phyloP scores from a whole-genome alignment of 2,888 invertebrate genomes.

The Andrena trimmerana region DNA sequence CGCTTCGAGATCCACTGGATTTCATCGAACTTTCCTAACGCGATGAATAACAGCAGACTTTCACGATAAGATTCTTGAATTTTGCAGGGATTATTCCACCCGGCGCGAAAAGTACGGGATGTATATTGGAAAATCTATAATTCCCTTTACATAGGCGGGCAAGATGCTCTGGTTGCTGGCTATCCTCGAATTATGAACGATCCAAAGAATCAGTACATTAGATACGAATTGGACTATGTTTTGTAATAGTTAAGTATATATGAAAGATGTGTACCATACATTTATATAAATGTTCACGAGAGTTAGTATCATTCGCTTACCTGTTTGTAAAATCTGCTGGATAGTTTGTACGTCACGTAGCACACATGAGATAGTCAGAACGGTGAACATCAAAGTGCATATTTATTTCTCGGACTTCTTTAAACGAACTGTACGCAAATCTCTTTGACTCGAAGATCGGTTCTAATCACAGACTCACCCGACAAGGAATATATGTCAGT shows the following conservation, averaged over 20 bases:
- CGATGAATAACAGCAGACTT: background rate
- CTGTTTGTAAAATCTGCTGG: conserved; percentile 43
- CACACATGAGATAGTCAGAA: conserved; percentile 32
- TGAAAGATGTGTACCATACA: conserved; percentile 54
- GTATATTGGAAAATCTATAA: conserved; percentile 99
- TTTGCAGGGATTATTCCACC: conserved; percentile 97
- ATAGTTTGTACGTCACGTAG: conserved; percentile 37
- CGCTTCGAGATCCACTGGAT: background rate
- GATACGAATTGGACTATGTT: conserved; percentile 97
- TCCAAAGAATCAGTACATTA: conserved; percentile 96
- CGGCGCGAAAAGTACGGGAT: conserved; percentile 99
- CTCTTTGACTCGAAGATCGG: conserved; percentile 34
- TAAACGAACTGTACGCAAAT: conserved; percentile 43
- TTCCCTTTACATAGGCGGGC: conserved; percentile 99
- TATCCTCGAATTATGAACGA: conserved; percentile 99
- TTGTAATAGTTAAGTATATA: conserved; percentile 87
- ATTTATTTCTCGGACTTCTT: conserved; percentile 63
- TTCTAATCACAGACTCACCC: conserved; percentile 47
- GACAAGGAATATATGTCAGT: conserved; percentile 40
- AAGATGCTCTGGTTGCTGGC: conserved; percentile 98
- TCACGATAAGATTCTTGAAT: conserved; percentile 70
- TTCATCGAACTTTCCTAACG: too few species aligned
- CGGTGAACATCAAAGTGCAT: conserved; percentile 27
- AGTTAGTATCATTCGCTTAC: conserved; percentile 55
- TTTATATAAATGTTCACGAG: conserved; percentile 61